Percentiles rank a stretch among this genome's conserved stretches.
phyloP scores from a whole-genome alignment of 1,140 invertebrate genomes.

The Drosophila pectinifera region DNA sequence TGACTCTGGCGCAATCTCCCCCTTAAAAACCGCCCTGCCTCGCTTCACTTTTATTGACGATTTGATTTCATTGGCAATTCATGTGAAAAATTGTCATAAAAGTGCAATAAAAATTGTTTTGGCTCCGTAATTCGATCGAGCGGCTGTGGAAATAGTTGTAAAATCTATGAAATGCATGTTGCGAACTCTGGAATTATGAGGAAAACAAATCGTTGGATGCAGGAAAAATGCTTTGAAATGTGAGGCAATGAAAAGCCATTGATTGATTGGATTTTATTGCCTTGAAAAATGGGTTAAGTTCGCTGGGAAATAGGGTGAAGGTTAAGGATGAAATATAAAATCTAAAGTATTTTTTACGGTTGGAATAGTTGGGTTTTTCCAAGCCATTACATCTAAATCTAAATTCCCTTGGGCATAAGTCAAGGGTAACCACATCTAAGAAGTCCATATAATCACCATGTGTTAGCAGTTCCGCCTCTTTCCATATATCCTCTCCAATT shows the following conservation, averaged over 20 bases:
- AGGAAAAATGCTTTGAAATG: not conserved
- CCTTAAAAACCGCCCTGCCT: not conserved
- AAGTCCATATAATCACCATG: not conserved
- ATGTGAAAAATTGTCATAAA: slow-evolving; percentile 84
- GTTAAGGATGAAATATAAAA: slow-evolving; percentile 6
- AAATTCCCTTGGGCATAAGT: not conserved
- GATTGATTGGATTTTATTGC: slow-evolving; percentile 14
- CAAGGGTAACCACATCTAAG: slow-evolving; percentile 1
- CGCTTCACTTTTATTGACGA: slow-evolving; percentile 18
- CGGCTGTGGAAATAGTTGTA: slow-evolving; percentile 40
- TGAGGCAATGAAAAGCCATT: slow-evolving; percentile 6
- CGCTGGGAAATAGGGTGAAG: slow-evolving; percentile 3
- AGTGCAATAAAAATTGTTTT: slow-evolving; percentile 74
- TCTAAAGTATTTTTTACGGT: not conserved
- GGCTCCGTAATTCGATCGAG: slow-evolving; percentile 54
- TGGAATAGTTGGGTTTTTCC: not conserved
- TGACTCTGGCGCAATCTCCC: slow-evolving; percentile 15
- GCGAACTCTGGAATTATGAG: slow-evolving; percentile 20
- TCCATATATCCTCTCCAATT: slow-evolving; percentile 18
- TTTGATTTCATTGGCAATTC: slow-evolving; percentile 64
- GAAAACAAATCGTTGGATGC: slow-evolving; percentile 3
- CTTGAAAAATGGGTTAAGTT: slow-evolving; percentile 28
- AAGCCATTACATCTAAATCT: not conserved
- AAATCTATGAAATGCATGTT: slow-evolving; percentile 50
- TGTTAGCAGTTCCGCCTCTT: not conserved